Base-by-base conservation (phyloP, 2,113 vertebrate genomes). In the Scomber scombrus region DNA sequence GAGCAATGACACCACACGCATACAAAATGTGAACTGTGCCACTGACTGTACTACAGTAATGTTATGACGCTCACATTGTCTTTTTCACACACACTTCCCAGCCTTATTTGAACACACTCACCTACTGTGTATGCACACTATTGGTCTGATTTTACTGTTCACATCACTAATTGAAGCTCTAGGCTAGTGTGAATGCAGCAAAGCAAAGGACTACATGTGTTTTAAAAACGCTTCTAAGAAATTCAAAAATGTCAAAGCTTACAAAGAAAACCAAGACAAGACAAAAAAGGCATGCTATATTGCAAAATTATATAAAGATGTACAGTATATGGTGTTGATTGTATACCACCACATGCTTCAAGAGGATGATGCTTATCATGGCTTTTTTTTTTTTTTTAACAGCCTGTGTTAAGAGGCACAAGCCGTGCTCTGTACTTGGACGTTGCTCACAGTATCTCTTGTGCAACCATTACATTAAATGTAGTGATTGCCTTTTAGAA, bases 401-500 rank as follows among this genome's bases (percentile, higher is more conserved):
- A 85, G 56, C 81, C 72, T 78, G 66, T 85, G 86, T 80, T 68
- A 49, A 64, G 51, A 80, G 19, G 23, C 58, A 74, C 49, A 79
- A 77, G 46, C 60, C 51, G 65, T 77, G 81, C 83, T 88, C 72
- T 82, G 81, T 91, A 82, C 70, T 81, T 90, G 78, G 74, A 88
- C 64, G 14, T 69, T 91, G 80, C 90, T 85, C 75, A 90, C 51
- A 78, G 85, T 85, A 84, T 88, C 13, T 82, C 31, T 81, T 67
- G 63, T 92, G 85, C 91, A 89, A 92, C 73, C 89, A 91, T 92
- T 89, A 90, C 91, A 86, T 88, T 87, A 74, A 89, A 88, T 91
- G 85, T 92, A 92, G 86, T 92, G 89, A 89, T 88, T 94, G 93
- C 91, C 75, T 92, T 94, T 94, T 91, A 70, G 72, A 93, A 94